Percentiles rank a stretch among this genome's conserved stretches.
Conservation (phyloP, 2,888 invertebrate species). For the Macaria notata region DNA sequence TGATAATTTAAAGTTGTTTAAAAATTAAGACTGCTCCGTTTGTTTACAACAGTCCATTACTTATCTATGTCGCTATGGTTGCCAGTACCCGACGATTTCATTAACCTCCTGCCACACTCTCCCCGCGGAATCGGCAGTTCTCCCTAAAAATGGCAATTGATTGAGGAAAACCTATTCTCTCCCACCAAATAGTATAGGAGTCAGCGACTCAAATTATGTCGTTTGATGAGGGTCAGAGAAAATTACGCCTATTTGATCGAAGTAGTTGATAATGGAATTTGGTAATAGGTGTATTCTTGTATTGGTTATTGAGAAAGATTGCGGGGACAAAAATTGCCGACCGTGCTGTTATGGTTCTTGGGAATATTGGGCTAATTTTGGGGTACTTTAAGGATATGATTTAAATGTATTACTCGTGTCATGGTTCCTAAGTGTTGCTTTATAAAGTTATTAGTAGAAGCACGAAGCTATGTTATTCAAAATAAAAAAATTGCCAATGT, state of each 20-base stretch:
- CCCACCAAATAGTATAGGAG: constrained; percentile 14
- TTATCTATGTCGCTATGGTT: constrained; percentile 1
- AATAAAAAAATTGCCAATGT: too few species aligned
- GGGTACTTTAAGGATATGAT: too few species aligned
- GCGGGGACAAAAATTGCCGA: not conserved
- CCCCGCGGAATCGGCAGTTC: constrained; percentile 20
- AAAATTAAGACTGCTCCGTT: too few species aligned
- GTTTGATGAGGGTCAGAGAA: constrained; percentile 13
- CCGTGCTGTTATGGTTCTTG: too few species aligned
- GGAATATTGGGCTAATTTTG: too few species aligned
- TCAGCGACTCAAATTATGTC: constrained; percentile 4
- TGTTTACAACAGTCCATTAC: too few species aligned
- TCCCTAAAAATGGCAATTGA: constrained; percentile 28
- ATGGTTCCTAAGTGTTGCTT: too few species aligned
- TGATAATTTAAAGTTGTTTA: too few species aligned
- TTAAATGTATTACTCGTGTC: too few species aligned
- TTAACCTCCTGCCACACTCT: constrained; percentile 26
- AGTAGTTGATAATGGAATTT: constrained; percentile 5
- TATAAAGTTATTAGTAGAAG: too few species aligned
- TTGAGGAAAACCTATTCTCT: constrained; percentile 28
- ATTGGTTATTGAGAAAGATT: not conserved
- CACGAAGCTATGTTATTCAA: too few species aligned
- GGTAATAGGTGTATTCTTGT: constrained; percentile 2
- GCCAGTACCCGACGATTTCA: constrained; percentile 21
- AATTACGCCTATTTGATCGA: constrained; percentile 9